These are phyloP conservation scores for Telmatherina bonti DNA, from an alignment of 2,797 vertebrate species.

Conservation along the genomic window DNA sequence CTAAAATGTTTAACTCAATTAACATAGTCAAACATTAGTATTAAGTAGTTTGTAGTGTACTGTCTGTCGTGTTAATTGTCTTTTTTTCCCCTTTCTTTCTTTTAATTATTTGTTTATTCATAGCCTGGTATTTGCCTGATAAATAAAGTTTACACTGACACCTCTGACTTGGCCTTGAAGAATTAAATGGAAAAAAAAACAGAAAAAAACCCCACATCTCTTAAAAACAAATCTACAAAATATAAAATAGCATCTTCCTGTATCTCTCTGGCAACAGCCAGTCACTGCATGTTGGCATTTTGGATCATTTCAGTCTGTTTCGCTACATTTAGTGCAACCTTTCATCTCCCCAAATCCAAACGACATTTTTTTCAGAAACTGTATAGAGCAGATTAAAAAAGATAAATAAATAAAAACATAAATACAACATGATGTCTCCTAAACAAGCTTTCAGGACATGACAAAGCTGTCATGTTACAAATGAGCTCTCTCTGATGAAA, in stretches of 20 bases:
- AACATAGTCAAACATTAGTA: constrained; percentile 76
- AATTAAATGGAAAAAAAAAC: constrained; percentile 61
- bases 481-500: constrained; percentile 46
- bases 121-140: constrained; percentile 54
- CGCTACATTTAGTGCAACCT: constrained; percentile 78
- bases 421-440: constrained; percentile 68
- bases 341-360: constrained; percentile 60
- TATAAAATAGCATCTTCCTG: constrained; percentile 75
- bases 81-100: too few species aligned
- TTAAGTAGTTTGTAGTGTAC: constrained; percentile 71
- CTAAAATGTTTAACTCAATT: constrained; percentile 71
- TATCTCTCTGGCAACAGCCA: constrained; percentile 62
- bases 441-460: constrained; percentile 59
- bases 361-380: constrained; percentile 50
- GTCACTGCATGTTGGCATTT: constrained; percentile 73
- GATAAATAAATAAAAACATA: constrained; percentile 77
- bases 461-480: constrained; percentile 36
- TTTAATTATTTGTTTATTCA: constrained; percentile 45
- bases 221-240: constrained; percentile 73
- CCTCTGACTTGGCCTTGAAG: constrained; percentile 54
- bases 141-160: constrained; percentile 62
- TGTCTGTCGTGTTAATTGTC: constrained; percentile 33
- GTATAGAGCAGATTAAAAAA: constrained; percentile 59
- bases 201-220: constrained; percentile 39
- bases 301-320: constrained; percentile 59